phyloP scores from a whole-genome alignment of 2,797 vertebrate genomes.

The Poecile montanus region DNA sequence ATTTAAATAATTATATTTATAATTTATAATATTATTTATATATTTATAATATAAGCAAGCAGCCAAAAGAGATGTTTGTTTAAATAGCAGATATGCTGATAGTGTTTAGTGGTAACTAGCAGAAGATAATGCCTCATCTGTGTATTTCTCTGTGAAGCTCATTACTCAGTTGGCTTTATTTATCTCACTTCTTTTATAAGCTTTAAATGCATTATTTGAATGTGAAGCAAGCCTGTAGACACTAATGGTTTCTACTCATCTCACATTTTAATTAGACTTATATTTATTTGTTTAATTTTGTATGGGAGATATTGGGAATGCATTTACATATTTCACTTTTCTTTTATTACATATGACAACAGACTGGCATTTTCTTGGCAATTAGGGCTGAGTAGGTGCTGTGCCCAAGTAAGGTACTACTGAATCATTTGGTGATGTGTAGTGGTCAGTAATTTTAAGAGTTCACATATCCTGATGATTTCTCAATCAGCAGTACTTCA shows the following conservation, averaged over 20 bases:
- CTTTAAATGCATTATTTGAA: slow-evolving; percentile 4
- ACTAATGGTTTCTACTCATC: background rate
- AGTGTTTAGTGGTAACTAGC: background rate
- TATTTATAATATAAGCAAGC: background rate
- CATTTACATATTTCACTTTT: background rate
- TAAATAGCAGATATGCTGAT: background rate
- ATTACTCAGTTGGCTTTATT: background rate
- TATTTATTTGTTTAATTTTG: background rate
- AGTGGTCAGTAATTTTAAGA: background rate
- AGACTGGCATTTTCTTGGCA: background rate
- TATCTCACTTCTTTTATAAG: background rate
- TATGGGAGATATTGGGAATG: background rate
- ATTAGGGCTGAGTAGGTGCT: background rate
- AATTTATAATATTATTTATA: too few species aligned
- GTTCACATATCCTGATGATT: background rate
- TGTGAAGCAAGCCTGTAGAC: background rate
- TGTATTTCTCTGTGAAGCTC: background rate
- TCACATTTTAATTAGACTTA: background rate
- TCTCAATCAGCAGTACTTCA: background rate
- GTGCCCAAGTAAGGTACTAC: background rate
- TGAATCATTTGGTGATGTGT: background rate
- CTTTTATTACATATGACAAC: background rate
- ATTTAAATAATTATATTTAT: too few species aligned
- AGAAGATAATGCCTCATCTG: background rate
- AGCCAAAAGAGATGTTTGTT: background rate